Base-by-base conservation (phyloP, 1,140 invertebrate genomes). In the Drosophila kurseongensis region DNA sequence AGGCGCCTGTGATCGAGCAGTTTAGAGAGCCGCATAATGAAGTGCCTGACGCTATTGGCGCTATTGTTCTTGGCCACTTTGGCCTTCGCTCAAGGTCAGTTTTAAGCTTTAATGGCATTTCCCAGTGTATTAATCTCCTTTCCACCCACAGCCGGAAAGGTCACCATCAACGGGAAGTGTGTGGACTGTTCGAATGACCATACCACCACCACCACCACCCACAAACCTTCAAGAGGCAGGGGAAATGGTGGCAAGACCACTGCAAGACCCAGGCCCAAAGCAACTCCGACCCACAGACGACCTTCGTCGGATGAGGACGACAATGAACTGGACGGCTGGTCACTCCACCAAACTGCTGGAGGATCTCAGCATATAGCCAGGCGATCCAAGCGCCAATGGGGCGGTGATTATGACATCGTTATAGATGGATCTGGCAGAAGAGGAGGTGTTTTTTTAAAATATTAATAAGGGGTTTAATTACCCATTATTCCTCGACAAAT, bases 141-240 rank as follows among this genome's bases (percentile, higher is more conserved):
- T 5, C 45, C 4, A 35, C 27, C 1, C 45, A 62, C 45, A 78
- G 84, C 75, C 36, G 83, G 84, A 62, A 80, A 80, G 60, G 83
- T 88, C 6, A 52, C 27, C 12, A 88, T 88, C 45, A 84, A 77
- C 1, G 83, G 83, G 4, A 47, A 40, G n/a, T 88, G 83, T 14
- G 14, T 77, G 5, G 51, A 88, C 27, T 88, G 83, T 45, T 65
- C 75, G 23, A 29, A 47, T 8, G 47, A 57, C 13, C 38, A 55
- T 8, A 50, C 47, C 7, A 27, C 40, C 14, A 60, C 44, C 29
- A 62, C 69, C 6, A 66, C 60, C 41, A 74, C 75, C 23, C 56
- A 2, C 8, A 59, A 57, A 5, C 44, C 63, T 1, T 13, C 32
- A 5, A 27, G n/a, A 9, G 6, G 27, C 38, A 45, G 29, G 18